Conservation (phyloP, 2,888 invertebrate genomes). For the Drosophila kuntzei region DNA sequence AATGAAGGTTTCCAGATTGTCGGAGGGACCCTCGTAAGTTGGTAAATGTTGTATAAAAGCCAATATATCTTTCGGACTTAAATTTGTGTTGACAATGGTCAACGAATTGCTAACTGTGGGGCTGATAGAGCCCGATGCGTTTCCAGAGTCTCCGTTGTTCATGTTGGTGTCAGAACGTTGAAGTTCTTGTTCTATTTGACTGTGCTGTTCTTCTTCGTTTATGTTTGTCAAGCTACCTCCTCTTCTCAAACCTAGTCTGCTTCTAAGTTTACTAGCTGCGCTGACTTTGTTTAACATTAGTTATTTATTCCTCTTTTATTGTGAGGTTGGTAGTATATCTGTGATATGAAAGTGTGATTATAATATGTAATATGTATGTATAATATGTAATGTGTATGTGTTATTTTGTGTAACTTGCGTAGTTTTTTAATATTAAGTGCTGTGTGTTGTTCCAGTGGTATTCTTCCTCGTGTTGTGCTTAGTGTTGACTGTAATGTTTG, state of each 20-base stretch:
- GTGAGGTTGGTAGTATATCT: neutral
- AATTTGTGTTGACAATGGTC: slow-evolving; percentile 11
- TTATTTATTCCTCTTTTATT: neutral
- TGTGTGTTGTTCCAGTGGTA: neutral
- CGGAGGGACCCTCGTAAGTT: slow-evolving; percentile 6
- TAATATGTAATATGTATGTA: neutral
- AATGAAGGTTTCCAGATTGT: slow-evolving; percentile 12
- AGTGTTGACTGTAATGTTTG: neutral
- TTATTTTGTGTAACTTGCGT: neutral
- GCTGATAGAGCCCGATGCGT: slow-evolving; percentile 19
- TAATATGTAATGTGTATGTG: neutral
- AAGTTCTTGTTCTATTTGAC: neutral
- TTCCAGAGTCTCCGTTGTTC: slow-evolving; percentile 10
- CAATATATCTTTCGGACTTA: slow-evolving; percentile 1
- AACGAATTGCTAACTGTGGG: slow-evolving; percentile 17
- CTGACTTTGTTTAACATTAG: neutral
- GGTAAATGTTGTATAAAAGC: slow-evolving; percentile 5
- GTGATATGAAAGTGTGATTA: neutral
- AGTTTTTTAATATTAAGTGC: neutral
- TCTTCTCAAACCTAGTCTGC: neutral
- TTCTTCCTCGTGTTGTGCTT: neutral
- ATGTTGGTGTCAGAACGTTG: neutral
- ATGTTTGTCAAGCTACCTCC: neutral
- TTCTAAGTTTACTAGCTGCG: neutral
- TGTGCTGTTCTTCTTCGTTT: neutral